phyloP scores from a whole-genome alignment of 2,888 invertebrate species.

The Tromatobia lineatoria region DNA sequence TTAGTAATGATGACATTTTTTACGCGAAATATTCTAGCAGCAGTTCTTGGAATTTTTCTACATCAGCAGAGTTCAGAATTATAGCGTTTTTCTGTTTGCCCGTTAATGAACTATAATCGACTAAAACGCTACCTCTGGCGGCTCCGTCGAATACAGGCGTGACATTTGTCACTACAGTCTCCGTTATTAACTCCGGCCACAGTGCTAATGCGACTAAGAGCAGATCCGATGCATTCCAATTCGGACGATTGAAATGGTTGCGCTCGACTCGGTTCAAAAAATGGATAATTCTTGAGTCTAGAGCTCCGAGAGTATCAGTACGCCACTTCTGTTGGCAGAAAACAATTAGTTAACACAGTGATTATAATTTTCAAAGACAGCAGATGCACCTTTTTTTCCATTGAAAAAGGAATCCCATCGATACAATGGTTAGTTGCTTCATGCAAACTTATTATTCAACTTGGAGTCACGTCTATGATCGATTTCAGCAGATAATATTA shows the following conservation, averaged over 20 bases:
- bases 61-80: background rate
- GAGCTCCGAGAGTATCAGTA: slow-evolving; percentile 84
- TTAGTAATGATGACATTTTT: background rate
- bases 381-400: background rate
- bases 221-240: slow-evolving; percentile 76
- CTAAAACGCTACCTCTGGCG: slow-evolving; percentile 75
- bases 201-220: slow-evolving; percentile 73
- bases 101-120: slow-evolving; percentile 71
- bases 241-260: background rate
- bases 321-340: slow-evolving; percentile 35
- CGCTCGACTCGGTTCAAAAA: slow-evolving; percentile 87
- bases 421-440: background rate
- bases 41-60: background rate
- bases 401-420: background rate
- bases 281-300: slow-evolving; percentile 83
- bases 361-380: no score
- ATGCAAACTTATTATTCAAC: no score
- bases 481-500: no score
- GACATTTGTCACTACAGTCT: slow-evolving; percentile 70
- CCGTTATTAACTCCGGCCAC: slow-evolving; percentile 72
- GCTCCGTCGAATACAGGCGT: slow-evolving; percentile 74
- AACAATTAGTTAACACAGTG: background rate
- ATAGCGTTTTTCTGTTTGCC: background rate
- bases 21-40: slow-evolving; percentile 1
- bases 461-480: no score